Evolutionary conservation across 1,140 invertebrate genomes (phyloP), one percentile per base, ranked within the genome.

Genomic region (Drosophila parabipectinata): DNA sequence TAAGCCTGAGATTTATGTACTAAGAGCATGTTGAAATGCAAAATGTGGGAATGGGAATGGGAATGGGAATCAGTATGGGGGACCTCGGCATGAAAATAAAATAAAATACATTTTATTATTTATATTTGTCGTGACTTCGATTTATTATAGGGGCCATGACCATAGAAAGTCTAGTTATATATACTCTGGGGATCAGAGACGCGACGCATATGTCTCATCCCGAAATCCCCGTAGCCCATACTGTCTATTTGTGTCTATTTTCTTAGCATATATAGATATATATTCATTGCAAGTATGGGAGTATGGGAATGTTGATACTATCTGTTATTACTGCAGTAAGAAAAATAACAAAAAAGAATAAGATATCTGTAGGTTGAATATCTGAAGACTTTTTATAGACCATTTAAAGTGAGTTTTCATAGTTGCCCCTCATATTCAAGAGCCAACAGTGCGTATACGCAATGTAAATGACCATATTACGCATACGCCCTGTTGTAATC

Each of bases 91-190:
- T 78, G 69, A 59, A 72, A 85, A 81, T 84, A 77, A 84, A 85
- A 87, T 83, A 83, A 83, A 83, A 82, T 82, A 79, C 79, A 87
- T 87, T 81, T 87, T 85, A 85, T 85, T 85, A 85, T 85, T 85
- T 85, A 85, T 85, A 87, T 85, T 87, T 87, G 82, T 85, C 82
- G 68, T 85, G 82, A 85, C 82, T 85, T 85, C 82, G 82, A 85
- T 85, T 85, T 85, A 85, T 85, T 84, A 80, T 77, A 3, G 64
- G 45, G 61, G 58, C 76, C 72, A 72, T 57, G 47, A 41, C 78
- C 41, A 34, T 50, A 73, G 68, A 50, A 44, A 26, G 44, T 73
- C 50, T 72, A 73, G 69, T 72, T 72, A 37, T 9, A 73, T 73
- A 72, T 63, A 63, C 68, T 54, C 26, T 18, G 54, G 47, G 68